phyloP scores from a whole-genome alignment of 2,797 vertebrate genomes.

The Phoebastria nigripes region DNA sequence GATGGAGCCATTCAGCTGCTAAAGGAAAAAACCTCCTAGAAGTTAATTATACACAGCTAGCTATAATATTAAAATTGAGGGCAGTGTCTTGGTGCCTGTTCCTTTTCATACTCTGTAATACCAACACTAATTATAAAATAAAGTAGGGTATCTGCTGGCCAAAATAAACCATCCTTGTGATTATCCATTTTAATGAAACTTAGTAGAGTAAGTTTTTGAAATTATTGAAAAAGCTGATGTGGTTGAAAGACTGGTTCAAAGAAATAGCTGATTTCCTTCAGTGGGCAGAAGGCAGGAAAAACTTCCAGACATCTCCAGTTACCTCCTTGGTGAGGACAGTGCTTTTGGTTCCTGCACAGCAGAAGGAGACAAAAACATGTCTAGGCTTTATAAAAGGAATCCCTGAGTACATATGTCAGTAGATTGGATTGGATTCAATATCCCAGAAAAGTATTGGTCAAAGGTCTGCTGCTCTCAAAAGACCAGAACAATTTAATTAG shows the following conservation, averaged over 20 bases:
- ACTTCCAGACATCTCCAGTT: background rate
- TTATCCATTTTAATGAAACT: background rate
- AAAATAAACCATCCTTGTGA: background rate
- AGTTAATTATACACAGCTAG: background rate
- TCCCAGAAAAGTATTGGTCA: background rate
- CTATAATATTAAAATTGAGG: background rate
- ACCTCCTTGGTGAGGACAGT: background rate
- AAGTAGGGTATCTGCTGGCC: background rate
- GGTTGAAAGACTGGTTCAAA: background rate
- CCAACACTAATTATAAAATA: background rate
- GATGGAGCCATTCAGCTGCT: background rate
- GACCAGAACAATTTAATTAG: background rate
- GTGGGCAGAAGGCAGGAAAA: background rate
- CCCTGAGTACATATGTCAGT: background rate
- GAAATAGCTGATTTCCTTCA: background rate
- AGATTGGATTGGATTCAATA: background rate
- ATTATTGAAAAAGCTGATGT: background rate
- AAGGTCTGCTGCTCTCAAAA: background rate
- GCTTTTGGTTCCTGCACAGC: background rate
- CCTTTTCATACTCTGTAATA: background rate
- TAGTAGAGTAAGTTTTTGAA: background rate
- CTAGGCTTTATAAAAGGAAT: background rate
- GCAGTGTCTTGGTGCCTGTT: background rate
- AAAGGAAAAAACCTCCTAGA: background rate
- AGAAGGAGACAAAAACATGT: background rate